These are phyloP conservation scores for Phthorimaea operculella DNA, from an alignment of 1,140 invertebrate species.

Conservation along the genomic window DNA sequence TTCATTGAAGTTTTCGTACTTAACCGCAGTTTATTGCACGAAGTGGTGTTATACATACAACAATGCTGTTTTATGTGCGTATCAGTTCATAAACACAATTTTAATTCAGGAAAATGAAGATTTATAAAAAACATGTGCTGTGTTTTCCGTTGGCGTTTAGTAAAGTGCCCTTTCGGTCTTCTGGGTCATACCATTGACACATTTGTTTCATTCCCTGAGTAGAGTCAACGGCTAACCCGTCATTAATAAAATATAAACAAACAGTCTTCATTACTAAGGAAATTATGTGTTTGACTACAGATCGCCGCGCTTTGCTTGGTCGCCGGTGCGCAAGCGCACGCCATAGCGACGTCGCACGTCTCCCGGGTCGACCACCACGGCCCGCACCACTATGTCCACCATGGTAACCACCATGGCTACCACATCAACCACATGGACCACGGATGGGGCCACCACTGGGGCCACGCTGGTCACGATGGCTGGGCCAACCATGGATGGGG, in stretches of 20 bases:
- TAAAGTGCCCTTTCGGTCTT: too few species aligned
- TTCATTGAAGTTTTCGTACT: not conserved
- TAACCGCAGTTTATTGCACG: not conserved
- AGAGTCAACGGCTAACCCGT: too few species aligned
- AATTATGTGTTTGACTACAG: slow-evolving; percentile 20
- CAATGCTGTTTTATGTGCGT: not conserved
- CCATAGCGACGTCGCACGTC: slow-evolving; percentile 25
- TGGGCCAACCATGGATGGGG: not conserved
- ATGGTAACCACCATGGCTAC: slow-evolving; percentile 12
- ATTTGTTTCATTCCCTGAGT: too few species aligned
- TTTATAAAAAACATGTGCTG: too few species aligned
- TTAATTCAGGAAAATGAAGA: too few species aligned
- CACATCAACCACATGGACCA: slow-evolving; percentile 8
- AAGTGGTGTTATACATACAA: not conserved
- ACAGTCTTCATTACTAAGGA: too few species aligned
- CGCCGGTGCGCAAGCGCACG: slow-evolving; percentile 19
- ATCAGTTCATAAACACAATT: too few species aligned
- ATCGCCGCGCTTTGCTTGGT: slow-evolving; percentile 18
- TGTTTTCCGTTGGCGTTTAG: too few species aligned
- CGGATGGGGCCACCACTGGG: not conserved
- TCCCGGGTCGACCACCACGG: slow-evolving; percentile 22
- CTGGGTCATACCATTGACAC: too few species aligned
- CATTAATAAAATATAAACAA: too few species aligned
- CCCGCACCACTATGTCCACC: slow-evolving; percentile 7
- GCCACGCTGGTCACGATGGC: not conserved